phyloP scores from a whole-genome alignment of 1,140 invertebrate species.

The Drosophila eugracilis region DNA sequence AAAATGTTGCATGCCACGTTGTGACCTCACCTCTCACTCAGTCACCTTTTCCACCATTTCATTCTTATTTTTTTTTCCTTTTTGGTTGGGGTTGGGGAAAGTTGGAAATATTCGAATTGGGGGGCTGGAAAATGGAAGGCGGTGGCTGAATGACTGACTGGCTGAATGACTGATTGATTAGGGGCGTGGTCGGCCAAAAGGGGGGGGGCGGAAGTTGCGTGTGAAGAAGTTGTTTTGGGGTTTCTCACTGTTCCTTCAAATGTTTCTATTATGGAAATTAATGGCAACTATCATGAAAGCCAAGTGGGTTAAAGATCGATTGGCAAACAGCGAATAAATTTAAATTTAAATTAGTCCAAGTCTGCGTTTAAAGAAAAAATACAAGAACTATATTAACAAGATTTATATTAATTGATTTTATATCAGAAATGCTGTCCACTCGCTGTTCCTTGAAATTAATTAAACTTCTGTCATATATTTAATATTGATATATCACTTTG shows the following conservation, averaged over 20 bases:
- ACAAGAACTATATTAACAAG: neutral
- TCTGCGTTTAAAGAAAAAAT: too few species aligned
- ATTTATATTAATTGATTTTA: neutral
- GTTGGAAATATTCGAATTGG: constrained; percentile 1
- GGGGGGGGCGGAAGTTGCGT: constrained; percentile 27
- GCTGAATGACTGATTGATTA: constrained; percentile 59
- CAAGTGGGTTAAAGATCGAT: constrained; percentile 30
- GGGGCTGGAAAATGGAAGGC: neutral
- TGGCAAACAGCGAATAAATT: neutral
- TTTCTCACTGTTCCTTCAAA: constrained; percentile 11
- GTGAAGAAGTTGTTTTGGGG: constrained; percentile 36
- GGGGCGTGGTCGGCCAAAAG: constrained; percentile 24
- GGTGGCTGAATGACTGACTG: constrained; percentile 30
- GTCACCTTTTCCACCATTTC: neutral
- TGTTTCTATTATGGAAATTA: constrained; percentile 50
- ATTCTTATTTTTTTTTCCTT: neutral
- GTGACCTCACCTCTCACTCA: constrained; percentile 39
- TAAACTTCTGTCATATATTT: neutral
- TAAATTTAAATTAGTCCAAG: neutral
- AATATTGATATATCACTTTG: neutral
- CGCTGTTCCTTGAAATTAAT: neutral
- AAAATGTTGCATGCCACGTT: constrained; percentile 50
- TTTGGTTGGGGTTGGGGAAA: neutral
- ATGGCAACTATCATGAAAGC: constrained; percentile 35
- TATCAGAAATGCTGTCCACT: too few species aligned